Conservation (phyloP, 2,888 invertebrate species). For the Pimpla rufipes region DNA sequence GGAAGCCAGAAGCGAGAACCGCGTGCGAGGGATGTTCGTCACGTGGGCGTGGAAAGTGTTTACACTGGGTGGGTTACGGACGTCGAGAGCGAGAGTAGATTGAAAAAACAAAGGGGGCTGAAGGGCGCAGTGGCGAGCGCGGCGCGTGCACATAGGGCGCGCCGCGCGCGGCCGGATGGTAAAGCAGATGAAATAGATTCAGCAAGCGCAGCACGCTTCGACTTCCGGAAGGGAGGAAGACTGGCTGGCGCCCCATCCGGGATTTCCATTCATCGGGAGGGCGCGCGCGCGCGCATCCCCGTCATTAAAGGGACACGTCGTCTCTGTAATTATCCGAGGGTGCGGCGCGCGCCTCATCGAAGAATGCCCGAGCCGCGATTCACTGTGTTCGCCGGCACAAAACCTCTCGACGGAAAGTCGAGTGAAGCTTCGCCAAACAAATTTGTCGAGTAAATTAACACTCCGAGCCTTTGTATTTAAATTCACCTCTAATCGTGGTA, state of each 20-base stretch:
- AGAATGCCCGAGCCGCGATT: background rate
- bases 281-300: constrained; percentile 24
- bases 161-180: constrained; percentile 48
- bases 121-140: constrained; percentile 2
- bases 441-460: background rate
- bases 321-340: constrained; percentile 46
- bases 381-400: background rate
- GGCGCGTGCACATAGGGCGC: background rate
- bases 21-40: constrained; percentile 43
- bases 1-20: constrained; percentile 32
- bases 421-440: background rate
- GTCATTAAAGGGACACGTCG: constrained; percentile 51
- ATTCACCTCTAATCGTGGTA: background rate
- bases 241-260: constrained; percentile 49
- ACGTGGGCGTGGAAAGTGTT: constrained; percentile 66
- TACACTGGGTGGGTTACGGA: constrained; percentile 68
- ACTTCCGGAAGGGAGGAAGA: constrained; percentile 27
- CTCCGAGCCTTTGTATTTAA: background rate
- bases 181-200: background rate
- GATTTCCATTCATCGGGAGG: constrained; percentile 47
- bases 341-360: background rate
- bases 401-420: background rate
- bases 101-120: constrained; percentile 51
- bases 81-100: constrained; percentile 60
- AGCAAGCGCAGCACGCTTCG: constrained; percentile 8